Evolutionary conservation across 2,797 vertebrate genomes (phyloP), one percentile per base, ranked within the genome.

Genomic region (Rhabdophis nuchalis): DNA sequence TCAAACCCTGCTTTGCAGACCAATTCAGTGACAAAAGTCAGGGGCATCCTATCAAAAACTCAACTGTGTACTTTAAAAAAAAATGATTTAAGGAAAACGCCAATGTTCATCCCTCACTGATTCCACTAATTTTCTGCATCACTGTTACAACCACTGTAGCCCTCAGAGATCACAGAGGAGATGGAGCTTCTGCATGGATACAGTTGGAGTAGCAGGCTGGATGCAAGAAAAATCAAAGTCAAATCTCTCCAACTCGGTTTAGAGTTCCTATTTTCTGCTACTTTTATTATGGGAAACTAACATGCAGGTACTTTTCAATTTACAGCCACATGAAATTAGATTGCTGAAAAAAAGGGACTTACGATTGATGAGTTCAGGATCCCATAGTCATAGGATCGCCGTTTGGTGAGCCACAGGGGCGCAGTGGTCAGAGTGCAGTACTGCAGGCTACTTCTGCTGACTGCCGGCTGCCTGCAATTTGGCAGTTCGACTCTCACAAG

Each of bases 191-290:
- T 68, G 64, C 64, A 68, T 68, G 5, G n/a, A 90, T 93, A 89
- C 92, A 93, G 29, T 41, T 1, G 91, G 93, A 92, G 91, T 93
- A 95, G 92, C 87, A 93, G 61, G 91, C 89, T 93, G 93, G 92
- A 89, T 91, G 91, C 88, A 95, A 89, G 18, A 72, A 95, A 93
- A 96, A 97, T 82, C 88, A 93, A 96, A 95, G 94, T 89, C 92
- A 93, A 96, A 97, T 95, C 96, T 96, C 95, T 94, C 91, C 95
- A 96, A 96, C 86, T 92, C 60, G 91, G 56, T 64, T 94, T 89
- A 94, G 96, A 96, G 96, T 95, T 95, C 92, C 95, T 97, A 96
- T 95, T 95, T 46, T 46, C 72, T 20, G 0, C 91, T 95, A 96
- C 95, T 96, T 95, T 96, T 94, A 72, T 93, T 93, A 9, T 68